Evolutionary conservation across 2,113 vertebrate species (phyloP).

Genomic region (Podarcis raffonei): DNA sequence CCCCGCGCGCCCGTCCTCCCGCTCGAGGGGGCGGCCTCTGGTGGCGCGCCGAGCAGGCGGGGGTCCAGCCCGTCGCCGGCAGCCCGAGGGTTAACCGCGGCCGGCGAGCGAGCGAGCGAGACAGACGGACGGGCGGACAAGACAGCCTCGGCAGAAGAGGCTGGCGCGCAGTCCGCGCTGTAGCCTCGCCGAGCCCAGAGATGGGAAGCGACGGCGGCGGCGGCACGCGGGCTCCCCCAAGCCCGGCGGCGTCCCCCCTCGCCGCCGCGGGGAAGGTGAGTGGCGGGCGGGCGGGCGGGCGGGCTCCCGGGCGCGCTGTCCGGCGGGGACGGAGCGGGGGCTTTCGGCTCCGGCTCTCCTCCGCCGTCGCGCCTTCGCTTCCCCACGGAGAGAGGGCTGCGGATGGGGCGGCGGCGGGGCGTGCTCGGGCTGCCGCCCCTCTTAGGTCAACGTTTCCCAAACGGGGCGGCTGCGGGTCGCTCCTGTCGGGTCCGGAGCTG

Average conservation of each 20-base stretch:
- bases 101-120: conserved; percentile 44
- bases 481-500: background rate
- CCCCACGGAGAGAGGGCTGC: conserved; percentile 13
- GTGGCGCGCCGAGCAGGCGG: background rate
- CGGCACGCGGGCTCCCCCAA: background rate
- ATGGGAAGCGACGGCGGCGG: background rate
- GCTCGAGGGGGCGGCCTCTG: conserved; percentile 9
- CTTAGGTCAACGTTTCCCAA: background rate
- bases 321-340: background rate
- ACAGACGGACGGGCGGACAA: conserved; percentile 17
- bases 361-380: background rate
- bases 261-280: conserved; percentile 10
- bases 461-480: background rate
- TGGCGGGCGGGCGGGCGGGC: background rate
- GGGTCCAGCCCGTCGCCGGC: conserved; percentile 43
- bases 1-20: background rate
- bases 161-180: conserved; percentile 60
- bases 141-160: conserved; percentile 52
- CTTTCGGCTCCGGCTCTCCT: background rate
- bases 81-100: conserved; percentile 66
- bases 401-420: conserved; percentile 5
- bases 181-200: conserved; percentile 22
- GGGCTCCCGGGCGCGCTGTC: too few relatives aligned
- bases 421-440: conserved; percentile 42
- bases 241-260: background rate